These are phyloP conservation scores for Colaptes auratus DNA, from an alignment of 2,113 vertebrate species.

Conservation along the genomic window DNA sequence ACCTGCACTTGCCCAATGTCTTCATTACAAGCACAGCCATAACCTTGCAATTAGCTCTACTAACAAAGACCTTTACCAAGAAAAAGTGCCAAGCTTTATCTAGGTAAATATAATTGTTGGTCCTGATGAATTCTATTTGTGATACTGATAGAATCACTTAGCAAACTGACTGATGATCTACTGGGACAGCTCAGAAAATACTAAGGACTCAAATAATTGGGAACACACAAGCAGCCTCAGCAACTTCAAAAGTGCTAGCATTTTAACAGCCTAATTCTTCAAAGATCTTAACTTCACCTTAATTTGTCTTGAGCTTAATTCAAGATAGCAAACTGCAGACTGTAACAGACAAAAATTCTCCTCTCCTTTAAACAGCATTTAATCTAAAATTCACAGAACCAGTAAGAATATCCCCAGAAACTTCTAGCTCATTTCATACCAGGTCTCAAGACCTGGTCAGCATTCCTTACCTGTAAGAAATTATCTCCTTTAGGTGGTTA, in stretches of 20 bases:
- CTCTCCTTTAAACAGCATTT: not conserved
- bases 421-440: not conserved
- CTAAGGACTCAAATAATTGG: not conserved
- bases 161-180: not conserved
- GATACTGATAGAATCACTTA: not conserved
- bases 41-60: not conserved
- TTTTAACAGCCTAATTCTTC: not conserved
- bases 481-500: conserved; percentile 98
- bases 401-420: not conserved
- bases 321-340: not conserved
- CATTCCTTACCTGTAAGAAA: conserved; percentile 90
- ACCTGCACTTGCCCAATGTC: not conserved
- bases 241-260: not conserved
- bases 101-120: not conserved
- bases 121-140: not conserved
- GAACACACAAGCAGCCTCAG: not conserved
- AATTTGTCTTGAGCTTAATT: not conserved
- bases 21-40: not conserved
- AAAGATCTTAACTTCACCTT: not conserved
- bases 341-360: not conserved
- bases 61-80: not conserved
- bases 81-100: not conserved
- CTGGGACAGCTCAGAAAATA: not conserved
- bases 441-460: not conserved
- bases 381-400: not conserved